phyloP scores from a whole-genome alignment of 2,113 vertebrate genomes.

The Lathamus discolor region DNA sequence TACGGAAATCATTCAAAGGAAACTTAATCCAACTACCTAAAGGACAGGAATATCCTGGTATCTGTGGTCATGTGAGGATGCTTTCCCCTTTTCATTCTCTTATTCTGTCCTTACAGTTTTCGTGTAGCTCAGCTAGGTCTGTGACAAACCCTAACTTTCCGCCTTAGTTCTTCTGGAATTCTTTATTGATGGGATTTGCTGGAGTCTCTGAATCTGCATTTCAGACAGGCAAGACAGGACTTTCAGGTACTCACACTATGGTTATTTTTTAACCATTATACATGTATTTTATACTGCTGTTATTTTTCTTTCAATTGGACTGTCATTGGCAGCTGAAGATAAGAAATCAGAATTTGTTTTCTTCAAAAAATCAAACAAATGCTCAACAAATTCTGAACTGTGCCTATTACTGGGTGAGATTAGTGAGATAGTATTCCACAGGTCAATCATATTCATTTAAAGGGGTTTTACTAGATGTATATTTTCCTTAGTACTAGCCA shows the following conservation, averaged over 20 bases:
- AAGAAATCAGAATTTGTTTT: background rate
- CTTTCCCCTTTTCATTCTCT: background rate
- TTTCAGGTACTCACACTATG: background rate
- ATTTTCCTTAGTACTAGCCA: background rate
- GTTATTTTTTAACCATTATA: background rate
- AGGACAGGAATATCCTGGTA: background rate
- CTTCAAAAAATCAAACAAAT: background rate
- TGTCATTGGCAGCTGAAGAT: background rate
- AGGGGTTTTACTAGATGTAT: background rate
- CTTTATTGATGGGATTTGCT: background rate
- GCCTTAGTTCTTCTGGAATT: background rate
- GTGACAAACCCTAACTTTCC: background rate
- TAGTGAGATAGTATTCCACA: background rate
- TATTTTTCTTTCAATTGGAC: background rate
- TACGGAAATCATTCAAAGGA: background rate
- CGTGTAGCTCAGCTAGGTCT: background rate
- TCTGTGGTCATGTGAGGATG: background rate
- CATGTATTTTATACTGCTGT: fast-evolving
- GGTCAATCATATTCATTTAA: background rate
- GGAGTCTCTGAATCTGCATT: background rate
- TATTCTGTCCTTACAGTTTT: background rate
- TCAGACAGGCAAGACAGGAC: background rate
- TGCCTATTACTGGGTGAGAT: background rate
- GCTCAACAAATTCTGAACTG: background rate
- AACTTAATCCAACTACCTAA: background rate